Evolutionary conservation across 2,113 vertebrate species (phyloP).

Genomic region (Ailuropoda melanoleuca): DNA sequence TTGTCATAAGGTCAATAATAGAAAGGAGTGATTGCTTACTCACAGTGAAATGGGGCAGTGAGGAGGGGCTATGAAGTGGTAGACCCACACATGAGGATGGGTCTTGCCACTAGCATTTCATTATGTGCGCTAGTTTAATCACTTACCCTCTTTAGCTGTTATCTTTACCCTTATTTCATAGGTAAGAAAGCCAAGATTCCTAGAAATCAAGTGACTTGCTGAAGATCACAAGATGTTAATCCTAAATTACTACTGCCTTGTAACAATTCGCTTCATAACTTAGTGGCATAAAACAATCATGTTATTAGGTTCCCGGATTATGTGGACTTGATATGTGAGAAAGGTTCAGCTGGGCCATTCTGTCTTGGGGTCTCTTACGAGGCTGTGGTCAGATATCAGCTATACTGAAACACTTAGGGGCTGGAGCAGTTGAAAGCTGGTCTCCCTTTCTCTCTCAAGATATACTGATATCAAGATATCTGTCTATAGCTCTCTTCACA

Average conservation of each 20-base stretch:
- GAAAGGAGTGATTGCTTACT: not conserved
- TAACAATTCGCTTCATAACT: not conserved
- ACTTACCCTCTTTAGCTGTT: not conserved
- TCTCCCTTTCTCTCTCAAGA: not conserved
- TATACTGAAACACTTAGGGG: not conserved
- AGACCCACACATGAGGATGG: not conserved
- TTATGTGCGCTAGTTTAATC: not conserved
- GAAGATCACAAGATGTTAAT: not conserved
- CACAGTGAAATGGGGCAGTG: not conserved
- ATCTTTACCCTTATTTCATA: not conserved
- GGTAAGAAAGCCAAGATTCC: not conserved
- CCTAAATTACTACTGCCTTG: not conserved
- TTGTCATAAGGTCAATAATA: not conserved
- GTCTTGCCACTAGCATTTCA: not conserved
- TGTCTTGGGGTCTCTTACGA: not conserved
- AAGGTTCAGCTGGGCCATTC: not conserved
- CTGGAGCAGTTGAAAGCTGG: not conserved
- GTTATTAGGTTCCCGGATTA: not conserved
- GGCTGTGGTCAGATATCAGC: not conserved
- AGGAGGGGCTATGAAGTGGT: not conserved
- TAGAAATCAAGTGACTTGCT: not conserved
- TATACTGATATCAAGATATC: not conserved
- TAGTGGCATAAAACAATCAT: not conserved
- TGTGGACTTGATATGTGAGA: not conserved
- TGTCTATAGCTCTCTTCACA: not conserved